These are phyloP conservation scores for Nephrotoma guestfalica DNA, from an alignment of 2,888 invertebrate species.

Conservation along the genomic window DNA sequence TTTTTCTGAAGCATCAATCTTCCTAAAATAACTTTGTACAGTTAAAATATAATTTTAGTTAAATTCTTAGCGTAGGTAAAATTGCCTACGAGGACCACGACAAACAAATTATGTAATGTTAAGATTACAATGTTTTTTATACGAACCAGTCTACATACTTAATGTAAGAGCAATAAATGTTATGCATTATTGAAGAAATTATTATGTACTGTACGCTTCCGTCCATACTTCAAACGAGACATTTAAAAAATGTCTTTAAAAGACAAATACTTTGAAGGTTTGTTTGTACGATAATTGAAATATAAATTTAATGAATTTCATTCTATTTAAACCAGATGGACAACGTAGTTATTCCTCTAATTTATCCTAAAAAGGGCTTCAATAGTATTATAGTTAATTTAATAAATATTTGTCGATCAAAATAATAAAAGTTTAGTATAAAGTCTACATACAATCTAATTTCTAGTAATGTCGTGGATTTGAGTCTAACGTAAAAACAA, in stretches of 20 bases:
- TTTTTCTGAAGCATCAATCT: neutral
- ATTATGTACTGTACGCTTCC: neutral
- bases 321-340: neutral
- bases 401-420: neutral
- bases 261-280: neutral
- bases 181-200: neutral
- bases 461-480: neutral
- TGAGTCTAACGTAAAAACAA: neutral
- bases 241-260: neutral
- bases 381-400: neutral
- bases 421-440: neutral
- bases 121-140: neutral
- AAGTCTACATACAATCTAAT: neutral
- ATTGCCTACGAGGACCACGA: neutral
- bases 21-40: neutral
- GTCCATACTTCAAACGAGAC: neutral
- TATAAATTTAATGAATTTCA: neutral
- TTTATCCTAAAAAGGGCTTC: neutral
- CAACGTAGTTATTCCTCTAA: neutral
- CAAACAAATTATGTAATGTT: neutral
- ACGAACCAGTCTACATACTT: neutral
- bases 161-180: neutral
- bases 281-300: neutral
- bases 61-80: neutral
- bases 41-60: neutral